phyloP scores from a whole-genome alignment of 2,888 invertebrate genomes.

The Theodoxus fluviatilis region DNA sequence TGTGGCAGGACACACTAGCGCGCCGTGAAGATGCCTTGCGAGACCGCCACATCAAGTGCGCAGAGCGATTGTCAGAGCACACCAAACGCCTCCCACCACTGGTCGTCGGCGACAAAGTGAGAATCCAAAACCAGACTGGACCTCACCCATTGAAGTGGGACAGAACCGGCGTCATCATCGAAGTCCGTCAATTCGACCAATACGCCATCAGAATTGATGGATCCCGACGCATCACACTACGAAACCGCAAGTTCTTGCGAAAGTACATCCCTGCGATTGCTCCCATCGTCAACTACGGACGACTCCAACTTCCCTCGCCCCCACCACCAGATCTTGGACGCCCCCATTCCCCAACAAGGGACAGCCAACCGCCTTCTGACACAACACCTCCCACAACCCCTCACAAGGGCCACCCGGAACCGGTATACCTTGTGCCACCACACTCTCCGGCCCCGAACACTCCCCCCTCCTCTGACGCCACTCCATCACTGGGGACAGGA shows the following conservation, averaged over 20 bases:
- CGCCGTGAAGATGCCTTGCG: conserved; percentile 14
- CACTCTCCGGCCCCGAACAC: no score
- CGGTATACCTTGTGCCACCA: no score
- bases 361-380: no score
- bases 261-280: conserved; percentile 15
- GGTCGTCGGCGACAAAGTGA: conserved; percentile 11
- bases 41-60: conserved; percentile 21
- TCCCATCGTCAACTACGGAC: no score
- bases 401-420: no score
- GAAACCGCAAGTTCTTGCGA: conserved; percentile 20
- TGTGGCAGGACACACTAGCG: conserved; percentile 11
- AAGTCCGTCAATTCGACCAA: conserved; percentile 22
- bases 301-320: no score
- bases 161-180: conserved; percentile 20
- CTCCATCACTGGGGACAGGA: no score
- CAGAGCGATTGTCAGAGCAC: conserved; percentile 22
- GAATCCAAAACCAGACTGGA: conserved; percentile 22
- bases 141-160: conserved; percentile 24
- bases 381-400: no score
- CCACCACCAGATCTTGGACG: no score
- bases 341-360: no score
- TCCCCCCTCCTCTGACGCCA: no score
- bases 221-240: conserved; percentile 8
- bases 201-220: conserved; percentile 22
- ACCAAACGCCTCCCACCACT: conserved; percentile 11